Evolutionary conservation across 2,888 invertebrate genomes (phyloP).

Genomic region (Melanostoma scalare): DNA sequence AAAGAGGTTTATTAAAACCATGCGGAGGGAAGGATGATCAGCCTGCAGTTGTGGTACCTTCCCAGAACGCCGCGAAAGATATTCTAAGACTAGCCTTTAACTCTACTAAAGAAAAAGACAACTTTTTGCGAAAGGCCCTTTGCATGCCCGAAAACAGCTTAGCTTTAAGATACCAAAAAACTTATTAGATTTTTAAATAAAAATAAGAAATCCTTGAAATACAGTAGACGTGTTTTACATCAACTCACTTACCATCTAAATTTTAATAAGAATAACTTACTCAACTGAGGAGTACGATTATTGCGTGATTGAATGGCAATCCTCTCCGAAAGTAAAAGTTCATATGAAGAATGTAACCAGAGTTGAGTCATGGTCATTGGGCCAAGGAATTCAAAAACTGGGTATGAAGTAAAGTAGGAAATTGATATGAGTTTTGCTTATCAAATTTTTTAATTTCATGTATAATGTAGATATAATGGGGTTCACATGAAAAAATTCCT

Average conservation of each 20-base stretch:
- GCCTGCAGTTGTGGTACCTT: background rate
- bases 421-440: background rate
- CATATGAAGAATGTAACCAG: too few species aligned
- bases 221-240: too few species aligned
- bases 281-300: too few species aligned
- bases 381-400: too few species aligned
- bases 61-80: slow-evolving; percentile 36
- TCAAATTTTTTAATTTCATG: slow-evolving; percentile 26
- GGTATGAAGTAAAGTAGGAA: too few species aligned
- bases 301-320: too few species aligned
- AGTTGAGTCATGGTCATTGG: too few species aligned
- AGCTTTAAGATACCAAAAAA: slow-evolving; percentile 56
- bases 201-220: too few species aligned
- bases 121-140: slow-evolving; percentile 39
- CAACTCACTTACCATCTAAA: too few species aligned
- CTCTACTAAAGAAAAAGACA: slow-evolving; percentile 23
- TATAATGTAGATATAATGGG: slow-evolving; percentile 9
- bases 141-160: slow-evolving; percentile 52
- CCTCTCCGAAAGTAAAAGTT: too few species aligned
- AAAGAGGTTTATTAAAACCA: slow-evolving; percentile 40
- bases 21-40: background rate
- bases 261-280: too few species aligned
- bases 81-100: slow-evolving; percentile 33
- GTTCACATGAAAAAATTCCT: slow-evolving; percentile 5
- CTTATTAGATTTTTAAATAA: slow-evolving; percentile 10